Evolutionary conservation across 1,140 invertebrate genomes (phyloP).

Genomic region (Saxidomus purpurata): DNA sequence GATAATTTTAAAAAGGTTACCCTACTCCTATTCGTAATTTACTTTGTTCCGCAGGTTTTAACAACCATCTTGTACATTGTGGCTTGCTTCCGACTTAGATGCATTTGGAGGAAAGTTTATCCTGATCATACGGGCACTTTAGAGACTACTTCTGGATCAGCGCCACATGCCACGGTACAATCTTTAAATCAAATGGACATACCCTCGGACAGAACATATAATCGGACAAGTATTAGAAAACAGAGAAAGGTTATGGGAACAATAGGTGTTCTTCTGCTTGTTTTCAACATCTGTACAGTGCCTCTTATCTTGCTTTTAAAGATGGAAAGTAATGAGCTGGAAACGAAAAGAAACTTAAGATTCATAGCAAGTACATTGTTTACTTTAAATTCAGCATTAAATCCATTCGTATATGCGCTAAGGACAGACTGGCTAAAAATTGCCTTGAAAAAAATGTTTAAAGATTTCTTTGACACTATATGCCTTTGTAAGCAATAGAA

Average conservation of each 20-base stretch:
- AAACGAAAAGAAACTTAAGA: background rate
- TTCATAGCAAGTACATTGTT: background rate
- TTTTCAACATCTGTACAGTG: slow-evolving; percentile 22
- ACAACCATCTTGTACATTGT: slow-evolving; percentile 13
- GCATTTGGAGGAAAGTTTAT: background rate
- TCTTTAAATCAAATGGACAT: background rate
- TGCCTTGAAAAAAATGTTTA: background rate
- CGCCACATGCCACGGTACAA: background rate
- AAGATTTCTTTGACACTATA: background rate
- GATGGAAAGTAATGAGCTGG: background rate
- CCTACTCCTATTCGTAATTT: background rate
- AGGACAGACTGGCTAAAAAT: background rate
- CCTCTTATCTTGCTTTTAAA: background rate
- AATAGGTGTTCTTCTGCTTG: background rate
- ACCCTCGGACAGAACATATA: background rate
- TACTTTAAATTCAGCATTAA: slow-evolving; percentile 16
- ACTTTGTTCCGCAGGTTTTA: background rate
- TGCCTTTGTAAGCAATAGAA: too few species aligned
- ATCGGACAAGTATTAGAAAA: background rate
- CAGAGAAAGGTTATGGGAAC: slow-evolving; percentile 1
- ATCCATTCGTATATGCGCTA: slow-evolving; percentile 13
- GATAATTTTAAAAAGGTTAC: background rate
- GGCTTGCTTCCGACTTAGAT: background rate
- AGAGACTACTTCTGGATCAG: background rate
- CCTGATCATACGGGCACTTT: background rate